A percentile compares a stretch with the other conserved stretches of the same genome.
Conservation (phyloP, 92 coral and sea anemone species). For the Heliopora coerulea region DNA sequence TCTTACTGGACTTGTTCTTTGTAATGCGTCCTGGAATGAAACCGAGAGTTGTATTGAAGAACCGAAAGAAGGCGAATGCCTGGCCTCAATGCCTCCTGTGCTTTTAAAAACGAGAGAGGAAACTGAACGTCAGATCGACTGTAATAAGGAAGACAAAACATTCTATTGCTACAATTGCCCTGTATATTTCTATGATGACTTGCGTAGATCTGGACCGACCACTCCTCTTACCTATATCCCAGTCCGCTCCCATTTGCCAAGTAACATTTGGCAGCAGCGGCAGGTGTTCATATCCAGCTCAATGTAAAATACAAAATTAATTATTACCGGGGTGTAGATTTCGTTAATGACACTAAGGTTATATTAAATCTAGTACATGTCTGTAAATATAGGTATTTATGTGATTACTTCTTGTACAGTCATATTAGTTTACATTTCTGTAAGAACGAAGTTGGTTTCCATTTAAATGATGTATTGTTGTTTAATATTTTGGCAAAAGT, state of each 20-base stretch:
- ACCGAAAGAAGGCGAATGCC: background rate
- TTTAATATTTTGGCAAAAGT: no score
- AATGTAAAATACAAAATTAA: background rate
- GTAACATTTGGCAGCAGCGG: conserved; percentile 22
- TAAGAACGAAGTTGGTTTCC: no score
- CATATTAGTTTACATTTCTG: no score
- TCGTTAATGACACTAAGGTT: no score
- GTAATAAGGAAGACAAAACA: background rate
- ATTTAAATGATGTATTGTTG: no score
- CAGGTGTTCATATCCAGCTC: conserved; percentile 29
- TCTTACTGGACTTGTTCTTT: conserved; percentile 63
- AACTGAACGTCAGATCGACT: background rate
- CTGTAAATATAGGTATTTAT: no score
- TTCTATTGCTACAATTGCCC: conserved; percentile 6
- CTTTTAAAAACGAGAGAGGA: conserved; percentile 3
- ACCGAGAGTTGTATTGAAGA: conserved; percentile 52
- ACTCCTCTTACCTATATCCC: conserved; percentile 4
- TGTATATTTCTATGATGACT: conserved; percentile 10
- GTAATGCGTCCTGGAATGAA: conserved; percentile 83
- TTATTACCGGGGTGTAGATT: no score
- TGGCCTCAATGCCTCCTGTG: conserved; percentile 7
- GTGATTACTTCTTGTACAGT: no score
- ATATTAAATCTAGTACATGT: no score
- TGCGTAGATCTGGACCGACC: background rate
- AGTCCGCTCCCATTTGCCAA: conserved; percentile 18